These are phyloP conservation scores for Cetoscarus ocellatus DNA, from an alignment of 2,797 vertebrate species.

Conservation along the genomic window DNA sequence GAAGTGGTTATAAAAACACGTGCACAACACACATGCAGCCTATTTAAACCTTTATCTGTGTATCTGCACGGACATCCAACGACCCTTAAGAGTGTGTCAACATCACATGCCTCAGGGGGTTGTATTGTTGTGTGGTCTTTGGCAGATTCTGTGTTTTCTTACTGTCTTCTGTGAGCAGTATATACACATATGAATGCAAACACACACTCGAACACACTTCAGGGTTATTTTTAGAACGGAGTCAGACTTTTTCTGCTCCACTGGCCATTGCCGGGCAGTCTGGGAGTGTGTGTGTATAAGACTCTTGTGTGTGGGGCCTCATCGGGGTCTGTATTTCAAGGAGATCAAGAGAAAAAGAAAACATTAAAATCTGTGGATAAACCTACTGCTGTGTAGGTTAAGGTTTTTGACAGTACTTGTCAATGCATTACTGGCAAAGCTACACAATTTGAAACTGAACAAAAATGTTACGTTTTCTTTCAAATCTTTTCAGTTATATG, in stretches of 20 bases:
- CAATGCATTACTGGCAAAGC: neutral
- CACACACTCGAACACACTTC: constrained; percentile 25
- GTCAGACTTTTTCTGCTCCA: constrained; percentile 45
- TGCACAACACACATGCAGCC: constrained; percentile 22
- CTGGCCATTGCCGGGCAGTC: constrained; percentile 34
- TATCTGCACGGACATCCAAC: constrained; percentile 32
- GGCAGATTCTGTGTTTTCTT: constrained; percentile 61
- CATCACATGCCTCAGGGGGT: constrained; percentile 29
- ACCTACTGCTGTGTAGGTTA: neutral
- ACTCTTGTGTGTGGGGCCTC: constrained; percentile 3
- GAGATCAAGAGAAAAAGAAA: constrained; percentile 12
- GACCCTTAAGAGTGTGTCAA: constrained; percentile 47
- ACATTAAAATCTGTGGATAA: constrained; percentile 3
- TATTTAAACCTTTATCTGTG: constrained; percentile 49
- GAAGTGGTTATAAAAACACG: neutral
- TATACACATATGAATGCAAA: constrained; percentile 18
- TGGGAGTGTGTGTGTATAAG: constrained; percentile 24
- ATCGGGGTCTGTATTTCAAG: constrained; percentile 3
- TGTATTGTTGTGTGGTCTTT: constrained; percentile 46
- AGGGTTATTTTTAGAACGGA: constrained; percentile 69
- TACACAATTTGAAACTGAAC: neutral
- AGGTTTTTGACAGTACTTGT: no score
- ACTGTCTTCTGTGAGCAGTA: constrained; percentile 47
- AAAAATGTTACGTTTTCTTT: no score
- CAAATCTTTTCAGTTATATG: no score